Base-by-base conservation (phyloP, 1,140 invertebrate genomes). In the Heliconius congener region DNA sequence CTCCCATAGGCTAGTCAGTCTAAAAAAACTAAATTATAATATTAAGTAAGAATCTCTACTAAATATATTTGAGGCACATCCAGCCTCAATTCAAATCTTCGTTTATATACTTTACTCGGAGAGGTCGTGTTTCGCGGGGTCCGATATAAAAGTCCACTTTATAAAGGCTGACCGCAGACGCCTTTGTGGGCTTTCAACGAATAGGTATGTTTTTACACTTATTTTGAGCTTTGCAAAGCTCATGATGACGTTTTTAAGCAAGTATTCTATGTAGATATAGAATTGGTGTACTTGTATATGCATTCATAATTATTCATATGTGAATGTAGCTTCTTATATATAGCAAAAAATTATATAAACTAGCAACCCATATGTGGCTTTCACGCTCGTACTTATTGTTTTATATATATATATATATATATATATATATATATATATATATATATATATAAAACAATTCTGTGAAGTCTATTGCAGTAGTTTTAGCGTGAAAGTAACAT, bases 101-200 rank as follows among this genome's bases (percentile, higher is more conserved):
- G 79, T 39, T 57, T 72, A 85, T 88, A 88, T 91, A 88, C 86
- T 92, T 89, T 89, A 86, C 86, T 79, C 77, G 78, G 83, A 74
- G 88, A 87, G 91, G 87, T 90, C 86, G 87, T 90, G 90, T 93
- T 91, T 92, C 91, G 88, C 86, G 86, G 84, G 83, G 79, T 79
- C 79, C 84, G 85, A 90, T 91, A 88, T 88, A 91, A 91, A 91
- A 91, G 87, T 91, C 86, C 86, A 85, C 90, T 91, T 88, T 91
- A 89, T 88, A 91, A 89, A 89, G 87, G 87, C 89, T 89, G 86
- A 88, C 88, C 91, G 86, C 88, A 84, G 84, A 86, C 86, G 84
- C 84, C 85, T 86, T 85, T 84, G 81, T 84, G 78, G 81, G 80
- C 77, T 86, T 86, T 74, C 86, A 83, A 74, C 70, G 78, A 60